Conservation (phyloP, 2,888 invertebrate genomes). For the Yponomeuta sedellus region DNA sequence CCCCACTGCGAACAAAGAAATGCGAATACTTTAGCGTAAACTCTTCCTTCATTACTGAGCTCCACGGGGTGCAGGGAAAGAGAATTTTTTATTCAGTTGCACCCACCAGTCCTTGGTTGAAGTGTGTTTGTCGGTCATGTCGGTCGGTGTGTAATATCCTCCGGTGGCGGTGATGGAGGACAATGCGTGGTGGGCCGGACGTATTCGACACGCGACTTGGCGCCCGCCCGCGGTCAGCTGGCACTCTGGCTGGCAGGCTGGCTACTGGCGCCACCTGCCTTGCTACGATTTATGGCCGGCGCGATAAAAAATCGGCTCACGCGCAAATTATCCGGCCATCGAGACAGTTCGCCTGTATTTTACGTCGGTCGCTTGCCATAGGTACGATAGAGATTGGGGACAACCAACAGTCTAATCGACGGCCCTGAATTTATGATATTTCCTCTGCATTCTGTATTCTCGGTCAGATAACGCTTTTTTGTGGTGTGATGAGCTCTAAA, state of each 20-base stretch:
- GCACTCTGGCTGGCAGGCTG: no score
- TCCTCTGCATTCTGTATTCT: neutral
- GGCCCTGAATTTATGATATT: neutral
- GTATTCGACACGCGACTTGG: conserved; percentile 25
- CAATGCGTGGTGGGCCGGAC: conserved; percentile 35
- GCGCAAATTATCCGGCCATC: neutral
- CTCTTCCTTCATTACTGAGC: neutral
- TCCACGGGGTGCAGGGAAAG: neutral
- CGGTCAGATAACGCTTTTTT: neutral
- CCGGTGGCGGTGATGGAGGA: conserved; percentile 39
- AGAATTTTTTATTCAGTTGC: neutral
- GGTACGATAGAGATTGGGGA: neutral
- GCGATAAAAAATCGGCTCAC: neutral
- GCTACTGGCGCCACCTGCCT: neutral
- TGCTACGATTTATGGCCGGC: neutral
- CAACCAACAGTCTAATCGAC: neutral
- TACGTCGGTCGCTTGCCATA: neutral
- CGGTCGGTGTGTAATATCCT: conserved; percentile 46
- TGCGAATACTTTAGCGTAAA: neutral
- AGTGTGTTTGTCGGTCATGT: conserved; percentile 39
- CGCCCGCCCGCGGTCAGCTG: neutral
- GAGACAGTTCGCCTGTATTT: neutral
- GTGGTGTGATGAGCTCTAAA: no score
- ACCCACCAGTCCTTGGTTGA: conserved; percentile 30
- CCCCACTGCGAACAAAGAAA: conserved; percentile 53